Base-by-base conservation (phyloP, 2,113 vertebrate genomes). In the Phylloscopus whistleri region DNA sequence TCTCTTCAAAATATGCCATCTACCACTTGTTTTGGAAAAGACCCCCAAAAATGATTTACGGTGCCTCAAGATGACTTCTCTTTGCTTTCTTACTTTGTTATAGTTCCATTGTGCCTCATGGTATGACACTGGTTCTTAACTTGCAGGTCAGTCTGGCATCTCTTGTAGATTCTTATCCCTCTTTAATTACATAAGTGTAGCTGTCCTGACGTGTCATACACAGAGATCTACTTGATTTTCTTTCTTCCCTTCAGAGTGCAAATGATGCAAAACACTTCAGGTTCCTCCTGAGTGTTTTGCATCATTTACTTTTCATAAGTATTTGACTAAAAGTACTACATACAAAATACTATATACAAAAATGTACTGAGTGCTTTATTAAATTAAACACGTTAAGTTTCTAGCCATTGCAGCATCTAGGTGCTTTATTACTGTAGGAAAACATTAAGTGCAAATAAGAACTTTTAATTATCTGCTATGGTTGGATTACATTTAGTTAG, bases 401-500 rank as follows among this genome's bases (percentile, higher is more conserved):
- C 35, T 33, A 74, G 37, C 56, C n/a, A 26, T 53, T 72, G 26
- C 44, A 75, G 30, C 35, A 86, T 49, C 51, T 62, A n/a, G 44
- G 52, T 51, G 11, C 16, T 81, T 90, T 93, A 75, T 44, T 81
- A 13, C 37, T 84, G 27, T 53, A 90, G 52, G 51, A 74, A 89
- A 86, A 88, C 20, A 92, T 2, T 69, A 80, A 77, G 23, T 84
- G 17, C 43, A 86, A 92, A 87, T 84, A 87, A 90, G 67, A 68
- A 49, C 16, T 67, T 89, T 23, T 73, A 89, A 89, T 90, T 86
- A 63, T 90, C 60, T 86, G 43, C 51, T 56, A 6, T 87, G 51
- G 94, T 84, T 87, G 56, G 30, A 86, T 95, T 93, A 77, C 31
- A 52, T 89, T 95, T 93, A 89, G 33, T 84, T 90, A 77, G 43